Percentiles rank a stretch among this genome's conserved stretches.
Conservation (phyloP, 2,797 vertebrate genomes). For the Pitangus sulphuratus region DNA sequence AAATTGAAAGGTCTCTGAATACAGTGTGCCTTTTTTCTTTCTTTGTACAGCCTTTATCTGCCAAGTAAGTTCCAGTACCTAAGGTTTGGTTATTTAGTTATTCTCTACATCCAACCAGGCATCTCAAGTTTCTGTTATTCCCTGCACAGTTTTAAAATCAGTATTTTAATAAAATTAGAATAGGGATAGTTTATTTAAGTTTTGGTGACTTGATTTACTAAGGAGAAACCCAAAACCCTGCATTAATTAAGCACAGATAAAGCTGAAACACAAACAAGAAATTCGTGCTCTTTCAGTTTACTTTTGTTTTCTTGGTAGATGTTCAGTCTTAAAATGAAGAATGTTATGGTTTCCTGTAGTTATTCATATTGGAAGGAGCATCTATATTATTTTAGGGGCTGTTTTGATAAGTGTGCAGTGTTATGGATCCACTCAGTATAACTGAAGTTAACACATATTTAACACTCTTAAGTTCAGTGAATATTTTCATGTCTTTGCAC, state of each 20-base stretch:
- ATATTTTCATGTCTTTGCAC: background rate
- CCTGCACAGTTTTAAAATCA: slow-evolving; percentile 32
- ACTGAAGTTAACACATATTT: background rate
- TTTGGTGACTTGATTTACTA: slow-evolving; percentile 26
- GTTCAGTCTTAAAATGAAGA: slow-evolving; percentile 21
- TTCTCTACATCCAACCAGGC: background rate
- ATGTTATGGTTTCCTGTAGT: background rate
- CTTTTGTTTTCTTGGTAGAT: slow-evolving; percentile 5
- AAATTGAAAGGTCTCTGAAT: slow-evolving; percentile 9
- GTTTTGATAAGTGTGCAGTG: background rate
- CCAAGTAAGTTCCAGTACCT: background rate
- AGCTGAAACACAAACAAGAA: slow-evolving; percentile 67
- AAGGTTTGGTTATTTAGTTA: slow-evolving; percentile 40
- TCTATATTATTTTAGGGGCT: background rate
- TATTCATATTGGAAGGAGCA: background rate
- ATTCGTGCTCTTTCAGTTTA: slow-evolving; percentile 38
- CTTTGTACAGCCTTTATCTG: background rate
- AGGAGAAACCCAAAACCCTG: slow-evolving; percentile 48
- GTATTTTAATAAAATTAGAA: slow-evolving; percentile 57
- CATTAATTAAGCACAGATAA: slow-evolving; percentile 50
- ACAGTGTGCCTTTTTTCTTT: background rate
- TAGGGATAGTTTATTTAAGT: slow-evolving; percentile 54
- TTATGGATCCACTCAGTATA: background rate
- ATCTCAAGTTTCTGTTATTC: slow-evolving; percentile 64
- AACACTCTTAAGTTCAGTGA: background rate